Evolutionary conservation across 2,888 invertebrate species (phyloP).

Genomic region (Galerucella calmariensis): DNA sequence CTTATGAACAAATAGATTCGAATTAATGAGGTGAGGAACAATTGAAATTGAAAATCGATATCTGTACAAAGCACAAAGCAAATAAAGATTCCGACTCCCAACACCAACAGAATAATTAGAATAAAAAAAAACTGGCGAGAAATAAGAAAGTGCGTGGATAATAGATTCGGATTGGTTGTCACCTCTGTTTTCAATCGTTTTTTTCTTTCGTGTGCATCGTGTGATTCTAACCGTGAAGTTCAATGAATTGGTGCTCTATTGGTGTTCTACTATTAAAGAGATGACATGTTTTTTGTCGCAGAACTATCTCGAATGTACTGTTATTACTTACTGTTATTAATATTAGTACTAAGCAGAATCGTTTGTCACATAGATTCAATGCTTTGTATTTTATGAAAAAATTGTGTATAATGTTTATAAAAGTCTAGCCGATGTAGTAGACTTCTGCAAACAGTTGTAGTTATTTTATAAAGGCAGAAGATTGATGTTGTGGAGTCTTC

Average conservation of each 20-base stretch:
- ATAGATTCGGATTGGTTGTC: slow-evolving; percentile 33
- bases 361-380: no score
- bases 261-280: not conserved
- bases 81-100: slow-evolving; percentile 32
- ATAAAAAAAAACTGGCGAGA: slow-evolving; percentile 24
- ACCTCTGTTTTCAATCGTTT: slow-evolving; percentile 26
- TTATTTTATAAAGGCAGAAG: no score
- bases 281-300: no score
- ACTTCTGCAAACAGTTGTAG: no score
- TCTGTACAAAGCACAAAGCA: slow-evolving; percentile 29
- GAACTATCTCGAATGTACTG: no score
- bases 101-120: slow-evolving; percentile 26
- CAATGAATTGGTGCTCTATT: slow-evolving; percentile 20
- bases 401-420: no score
- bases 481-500: no score
- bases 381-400: no score
- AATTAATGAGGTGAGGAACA: slow-evolving; percentile 16
- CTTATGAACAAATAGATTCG: not conserved
- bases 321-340: no score
- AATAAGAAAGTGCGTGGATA: slow-evolving; percentile 37
- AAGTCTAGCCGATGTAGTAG: no score
- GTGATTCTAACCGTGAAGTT: slow-evolving; percentile 24
- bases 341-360: no score
- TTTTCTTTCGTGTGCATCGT: slow-evolving; percentile 4
- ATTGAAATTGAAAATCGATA: slow-evolving; percentile 24